These are phyloP conservation scores for Hemibagrus wyckioides DNA, from an alignment of 2,113 vertebrate genomes.

Conservation along the genomic window DNA sequence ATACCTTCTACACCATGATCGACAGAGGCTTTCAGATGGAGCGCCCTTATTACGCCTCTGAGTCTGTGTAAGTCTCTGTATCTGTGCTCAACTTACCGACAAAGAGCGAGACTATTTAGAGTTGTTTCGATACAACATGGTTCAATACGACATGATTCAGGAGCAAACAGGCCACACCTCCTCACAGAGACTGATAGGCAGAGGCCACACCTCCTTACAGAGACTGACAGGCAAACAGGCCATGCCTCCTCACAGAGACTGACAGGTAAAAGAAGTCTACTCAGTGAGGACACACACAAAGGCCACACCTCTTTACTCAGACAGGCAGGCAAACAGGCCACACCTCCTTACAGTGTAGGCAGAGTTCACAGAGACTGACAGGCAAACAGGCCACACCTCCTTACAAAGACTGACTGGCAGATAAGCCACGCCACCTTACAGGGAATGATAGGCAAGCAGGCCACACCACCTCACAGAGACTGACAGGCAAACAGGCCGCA, in stretches of 20 bases:
- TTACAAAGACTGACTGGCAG: not conserved
- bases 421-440: not conserved
- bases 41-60: constrained; percentile 84
- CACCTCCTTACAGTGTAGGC: too few relatives aligned
- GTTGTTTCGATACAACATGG: not conserved
- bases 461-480: not conserved
- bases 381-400: not conserved
- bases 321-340: too few relatives aligned
- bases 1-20: constrained; percentile 87
- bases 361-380: not conserved
- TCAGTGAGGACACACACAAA: too few relatives aligned
- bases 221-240: too few relatives aligned
- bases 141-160: not conserved
- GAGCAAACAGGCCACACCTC: too few relatives aligned
- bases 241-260: too few relatives aligned
- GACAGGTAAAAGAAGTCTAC: too few relatives aligned
- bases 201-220: too few relatives aligned
- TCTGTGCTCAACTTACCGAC: not conserved
- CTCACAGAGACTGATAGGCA: too few relatives aligned
- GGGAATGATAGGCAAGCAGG: not conserved
- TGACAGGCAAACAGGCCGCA: not conserved
- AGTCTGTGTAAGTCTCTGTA: constrained; percentile 80
- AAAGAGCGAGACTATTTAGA: not conserved
- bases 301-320: too few relatives aligned
- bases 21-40: constrained; percentile 94